These are phyloP conservation scores for Cotesia congregata DNA, from an alignment of 2,888 invertebrate species.

Conservation along the genomic window DNA sequence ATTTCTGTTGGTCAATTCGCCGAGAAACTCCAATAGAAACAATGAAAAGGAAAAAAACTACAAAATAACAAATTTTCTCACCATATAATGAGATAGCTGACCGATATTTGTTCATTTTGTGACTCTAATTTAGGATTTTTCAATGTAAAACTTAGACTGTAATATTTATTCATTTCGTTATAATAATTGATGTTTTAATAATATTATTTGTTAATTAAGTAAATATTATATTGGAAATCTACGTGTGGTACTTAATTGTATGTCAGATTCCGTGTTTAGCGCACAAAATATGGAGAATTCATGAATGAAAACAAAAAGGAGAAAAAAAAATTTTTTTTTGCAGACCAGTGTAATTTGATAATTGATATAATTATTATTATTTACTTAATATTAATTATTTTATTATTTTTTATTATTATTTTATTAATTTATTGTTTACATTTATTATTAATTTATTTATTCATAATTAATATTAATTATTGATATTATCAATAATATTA, in stretches of 20 bases:
- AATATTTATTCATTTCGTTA: slow-evolving; percentile 3
- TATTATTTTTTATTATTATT: too few relatives aligned
- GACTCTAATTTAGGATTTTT: slow-evolving; percentile 8
- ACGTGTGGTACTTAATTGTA: background rate
- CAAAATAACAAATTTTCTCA: slow-evolving; percentile 11
- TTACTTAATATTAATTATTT: too few relatives aligned
- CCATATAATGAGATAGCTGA: slow-evolving; percentile 6
- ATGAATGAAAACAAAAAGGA: slow-evolving; percentile 7
- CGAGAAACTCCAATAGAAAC: slow-evolving; percentile 27
- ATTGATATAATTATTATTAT: too few relatives aligned
- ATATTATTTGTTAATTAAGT: slow-evolving; percentile 3
- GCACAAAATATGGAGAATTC: background rate
- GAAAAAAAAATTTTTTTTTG: background rate
- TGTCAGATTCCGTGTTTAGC: slow-evolving; percentile 2
- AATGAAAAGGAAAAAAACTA: slow-evolving; percentile 26
- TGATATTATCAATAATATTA: too few relatives aligned
- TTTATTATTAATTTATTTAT: too few relatives aligned
- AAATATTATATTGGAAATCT: background rate
- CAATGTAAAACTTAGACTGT: background rate
- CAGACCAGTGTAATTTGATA: too few relatives aligned
- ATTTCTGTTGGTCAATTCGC: slow-evolving; percentile 37
- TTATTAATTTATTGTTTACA: too few relatives aligned
- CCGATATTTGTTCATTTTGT: background rate
- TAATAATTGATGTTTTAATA: background rate
- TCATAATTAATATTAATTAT: too few relatives aligned